phyloP scores from a whole-genome alignment of 2,113 vertebrate species.

The Lepus timidus region DNA sequence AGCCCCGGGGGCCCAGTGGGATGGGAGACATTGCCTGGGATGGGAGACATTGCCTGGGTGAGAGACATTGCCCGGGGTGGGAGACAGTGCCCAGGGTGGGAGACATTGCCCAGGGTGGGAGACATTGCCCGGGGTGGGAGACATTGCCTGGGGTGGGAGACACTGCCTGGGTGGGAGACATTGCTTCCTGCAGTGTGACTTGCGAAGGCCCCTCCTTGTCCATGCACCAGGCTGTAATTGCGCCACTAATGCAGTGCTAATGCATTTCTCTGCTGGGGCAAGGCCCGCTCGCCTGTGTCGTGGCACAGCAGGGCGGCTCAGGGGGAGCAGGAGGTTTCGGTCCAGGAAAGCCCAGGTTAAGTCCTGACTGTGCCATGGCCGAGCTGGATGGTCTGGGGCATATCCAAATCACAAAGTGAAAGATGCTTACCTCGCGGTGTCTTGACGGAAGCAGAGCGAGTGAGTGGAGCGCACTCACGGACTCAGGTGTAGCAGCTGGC shows the following conservation, averaged over 20 bases:
- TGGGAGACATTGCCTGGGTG: too few species aligned
- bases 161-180: neutral
- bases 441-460: neutral
- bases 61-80: neutral
- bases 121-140: neutral
- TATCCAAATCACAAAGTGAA: neutral
- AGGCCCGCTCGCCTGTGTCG: neutral
- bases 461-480: too few species aligned
- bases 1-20: neutral
- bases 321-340: neutral
- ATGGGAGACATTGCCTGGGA: neutral
- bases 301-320: neutral
- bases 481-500: neutral
- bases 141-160: neutral
- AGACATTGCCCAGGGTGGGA: neutral
- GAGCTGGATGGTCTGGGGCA: neutral
- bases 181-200: neutral
- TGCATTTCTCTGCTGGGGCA: too few species aligned
- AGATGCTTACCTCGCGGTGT: neutral
- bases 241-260: too few species aligned
- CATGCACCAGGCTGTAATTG: neutral
- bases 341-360: neutral
- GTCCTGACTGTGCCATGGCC: neutral
- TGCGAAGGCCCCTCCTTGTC: neutral
- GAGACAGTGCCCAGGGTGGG: neutral